A percentile compares a stretch with the other conserved stretches of the same genome.
These are phyloP conservation scores for Panurus biarmicus DNA, from an alignment of 2,113 vertebrate genomes.

Conservation along the genomic window DNA sequence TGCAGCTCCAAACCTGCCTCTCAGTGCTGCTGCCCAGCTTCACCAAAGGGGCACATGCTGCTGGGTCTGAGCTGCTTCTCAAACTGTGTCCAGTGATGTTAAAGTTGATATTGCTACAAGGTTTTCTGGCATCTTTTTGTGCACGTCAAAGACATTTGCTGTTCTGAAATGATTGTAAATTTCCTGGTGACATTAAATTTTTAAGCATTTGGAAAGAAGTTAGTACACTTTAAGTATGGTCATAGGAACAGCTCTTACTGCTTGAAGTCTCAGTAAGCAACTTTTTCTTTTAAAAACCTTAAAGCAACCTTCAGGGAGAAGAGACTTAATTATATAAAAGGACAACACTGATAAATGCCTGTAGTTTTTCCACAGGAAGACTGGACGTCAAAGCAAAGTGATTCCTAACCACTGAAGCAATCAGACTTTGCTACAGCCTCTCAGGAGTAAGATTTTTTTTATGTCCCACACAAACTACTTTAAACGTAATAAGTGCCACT, in stretches of 20 bases:
- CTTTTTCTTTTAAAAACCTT: neutral
- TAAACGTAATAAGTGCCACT: neutral
- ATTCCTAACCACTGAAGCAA: neutral
- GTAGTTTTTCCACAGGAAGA: neutral
- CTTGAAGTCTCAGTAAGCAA: neutral
- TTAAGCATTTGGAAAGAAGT: neutral
- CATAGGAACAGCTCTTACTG: neutral
- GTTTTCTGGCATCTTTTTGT: neutral
- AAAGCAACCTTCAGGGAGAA: neutral
- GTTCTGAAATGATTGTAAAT: neutral
- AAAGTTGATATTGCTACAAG: neutral
- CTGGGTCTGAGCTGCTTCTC: neutral
- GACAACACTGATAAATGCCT: neutral
- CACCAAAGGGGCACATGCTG: rapidly evolving
- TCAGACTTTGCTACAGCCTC: neutral
- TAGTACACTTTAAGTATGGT: neutral
- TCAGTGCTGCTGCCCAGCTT: neutral
- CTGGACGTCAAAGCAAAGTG: neutral
- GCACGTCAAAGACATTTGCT: neutral
- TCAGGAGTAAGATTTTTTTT: neutral
- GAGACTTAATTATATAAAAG: neutral
- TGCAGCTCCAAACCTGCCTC: neutral
- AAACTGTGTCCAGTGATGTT: neutral
- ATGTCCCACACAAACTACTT: neutral
- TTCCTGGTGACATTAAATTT: neutral